Conservation (phyloP, 23 tunicate genomes). For the Corella eumyota region DNA sequence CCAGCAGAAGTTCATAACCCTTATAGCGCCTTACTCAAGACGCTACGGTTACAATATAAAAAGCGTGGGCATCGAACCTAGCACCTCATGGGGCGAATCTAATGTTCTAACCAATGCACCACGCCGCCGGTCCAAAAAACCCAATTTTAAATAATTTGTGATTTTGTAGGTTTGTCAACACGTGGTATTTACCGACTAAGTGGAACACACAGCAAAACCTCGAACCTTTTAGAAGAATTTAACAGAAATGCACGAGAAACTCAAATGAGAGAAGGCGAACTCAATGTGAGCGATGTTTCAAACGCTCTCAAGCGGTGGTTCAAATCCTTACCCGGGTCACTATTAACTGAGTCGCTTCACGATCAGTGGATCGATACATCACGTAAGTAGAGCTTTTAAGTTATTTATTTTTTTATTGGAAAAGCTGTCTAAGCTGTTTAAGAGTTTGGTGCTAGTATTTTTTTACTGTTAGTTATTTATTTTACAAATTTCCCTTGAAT, state of each 20-base stretch:
- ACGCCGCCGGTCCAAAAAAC: too few species aligned
- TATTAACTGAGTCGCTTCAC: conserved; percentile 54
- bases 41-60: too few species aligned
- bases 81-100: too few species aligned
- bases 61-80: too few species aligned
- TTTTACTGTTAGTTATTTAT: neutral
- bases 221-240: conserved; percentile 53
- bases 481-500: too few species aligned
- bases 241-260: conserved; percentile 78
- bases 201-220: conserved; percentile 88
- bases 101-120: too few species aligned
- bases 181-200: conserved; percentile 84
- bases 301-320: conserved; percentile 95
- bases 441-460: neutral
- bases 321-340: conserved; percentile 66
- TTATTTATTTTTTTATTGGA: neutral
- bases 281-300: conserved; percentile 84
- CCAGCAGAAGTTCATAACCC: too few species aligned
- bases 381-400: conserved; percentile 37
- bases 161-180: conserved; percentile 60
- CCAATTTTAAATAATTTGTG: too few species aligned
- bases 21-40: too few species aligned
- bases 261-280: conserved; percentile 58
- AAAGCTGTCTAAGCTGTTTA: too few species aligned
- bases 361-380: conserved; percentile 65